Evolutionary conservation across 2,113 vertebrate genomes (phyloP), one percentile per base, ranked within the genome.

Genomic region (Rafetus swinhoei): DNA sequence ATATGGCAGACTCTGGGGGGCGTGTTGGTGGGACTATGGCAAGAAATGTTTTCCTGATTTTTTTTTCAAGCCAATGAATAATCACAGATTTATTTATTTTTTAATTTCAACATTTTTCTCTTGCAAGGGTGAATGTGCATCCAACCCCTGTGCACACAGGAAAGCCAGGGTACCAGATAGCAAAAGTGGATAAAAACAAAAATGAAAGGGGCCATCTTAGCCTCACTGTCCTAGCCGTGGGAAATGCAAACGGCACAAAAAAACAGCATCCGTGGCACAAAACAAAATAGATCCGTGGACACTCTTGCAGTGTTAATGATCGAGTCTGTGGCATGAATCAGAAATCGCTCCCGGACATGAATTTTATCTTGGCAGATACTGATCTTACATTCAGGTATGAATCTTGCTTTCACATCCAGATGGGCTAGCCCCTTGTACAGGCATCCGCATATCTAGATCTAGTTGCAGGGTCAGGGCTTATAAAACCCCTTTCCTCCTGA

Each of bases 311-410:
- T 69, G 79, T 35, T 15, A 86, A 56, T 35, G 56, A 88, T 45
- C 85, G 92, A 65, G 89, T 81, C 88, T 93, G 85, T 60, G 79
- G 39, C 81, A 89, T 72, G 18, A 56, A 88, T 1, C 0, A 92
- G n/a, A 88, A 65, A 86, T 52, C 94, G 87, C 85, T 80, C 55
- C 90, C 0, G 60, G 81, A 88, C 81, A 93, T 88, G 82, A 83
- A 45, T 69, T 93, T 81, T 86, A 19, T 60, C 91, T 93, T 90
- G 85, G 90, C 93, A 94, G 79, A 50, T 90, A 55, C 24, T 57
- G 25, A 22, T 72, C 83, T 79, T 54, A 57, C 69, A 65, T 29
- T 82, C 56, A 39, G 35, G 14, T 15, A 24, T 24, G 21, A 45
- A 25, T 57, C 69, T 27, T 9, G 9, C 18, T 29, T 69, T 9